These are phyloP conservation scores for Mythimna ferrago DNA, from an alignment of 2,888 invertebrate species.

Conservation along the genomic window DNA sequence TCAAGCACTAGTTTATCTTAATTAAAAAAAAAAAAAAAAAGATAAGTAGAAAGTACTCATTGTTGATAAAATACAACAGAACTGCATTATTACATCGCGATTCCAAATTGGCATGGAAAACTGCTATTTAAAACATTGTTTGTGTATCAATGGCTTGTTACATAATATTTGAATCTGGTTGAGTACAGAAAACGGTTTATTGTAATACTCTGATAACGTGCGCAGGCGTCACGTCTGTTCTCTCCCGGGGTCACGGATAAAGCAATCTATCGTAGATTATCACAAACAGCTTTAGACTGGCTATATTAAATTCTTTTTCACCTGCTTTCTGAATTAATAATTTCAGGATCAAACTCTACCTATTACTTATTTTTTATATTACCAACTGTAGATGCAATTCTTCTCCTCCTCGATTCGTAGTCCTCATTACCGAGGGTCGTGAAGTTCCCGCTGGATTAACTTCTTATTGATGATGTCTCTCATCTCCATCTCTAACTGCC, in stretches of 20 bases:
- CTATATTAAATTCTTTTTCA: background rate
- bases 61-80: slow-evolving; percentile 20
- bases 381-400: too few relatives aligned
- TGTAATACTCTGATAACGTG: slow-evolving; percentile 43
- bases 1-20: too few relatives aligned
- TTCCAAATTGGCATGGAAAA: slow-evolving; percentile 49
- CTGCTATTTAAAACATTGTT: slow-evolving; percentile 51
- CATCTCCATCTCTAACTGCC: too few relatives aligned
- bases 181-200: slow-evolving; percentile 34
- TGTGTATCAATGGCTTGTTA: slow-evolving; percentile 48
- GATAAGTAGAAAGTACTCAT: slow-evolving; percentile 37
- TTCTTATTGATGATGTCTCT: too few relatives aligned
- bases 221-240: slow-evolving; percentile 8
- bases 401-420: too few relatives aligned
- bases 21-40: too few relatives aligned
- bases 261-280: slow-evolving; percentile 13
- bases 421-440: too few relatives aligned
- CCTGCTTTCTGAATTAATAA: background rate
- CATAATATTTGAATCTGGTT: slow-evolving; percentile 39
- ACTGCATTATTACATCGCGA: slow-evolving; percentile 36
- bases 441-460: too few relatives aligned
- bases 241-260: slow-evolving; percentile 8
- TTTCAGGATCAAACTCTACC: too few relatives aligned
- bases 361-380: too few relatives aligned
- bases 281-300: background rate